Base-by-base conservation (phyloP, 1,140 invertebrate genomes). In the Rhagoletis pomonella region DNA sequence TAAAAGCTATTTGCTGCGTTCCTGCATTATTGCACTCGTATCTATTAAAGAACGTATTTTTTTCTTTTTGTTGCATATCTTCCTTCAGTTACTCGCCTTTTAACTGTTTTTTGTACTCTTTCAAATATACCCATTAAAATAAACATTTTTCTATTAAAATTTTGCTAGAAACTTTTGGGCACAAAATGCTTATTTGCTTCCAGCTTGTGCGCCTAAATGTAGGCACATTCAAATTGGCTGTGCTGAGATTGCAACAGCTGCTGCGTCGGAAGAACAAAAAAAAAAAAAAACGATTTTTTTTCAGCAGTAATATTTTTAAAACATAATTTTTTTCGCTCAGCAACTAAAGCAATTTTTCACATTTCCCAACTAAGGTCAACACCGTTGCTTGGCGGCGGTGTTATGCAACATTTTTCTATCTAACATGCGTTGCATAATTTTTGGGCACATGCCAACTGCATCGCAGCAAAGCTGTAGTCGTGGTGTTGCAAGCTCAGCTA, bases 161-260 rank as follows among this genome's bases (percentile, higher is more conserved):
- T 17, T 62, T 62, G 14, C 6, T 7, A 47, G 44, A 12, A 29
- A 73, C 42, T 47, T 73, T 73, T 44, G 69, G 69, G 14, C 69
- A 29, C 14, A 69, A 69, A 69, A 69, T 47, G n/a, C 29, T 29
- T 29, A 29, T 29, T 29, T 14, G 12, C 60, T 14, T 62, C 12
- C 12, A n/a, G n/a, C 73, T 19, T 81, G 19, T 55, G 47, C 73
- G 73, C 73, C 73, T 81, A 81, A 81, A 55, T 55, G 73, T 81
- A 81, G 73, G 73, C 73, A n/a, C 73, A 81, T 55, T 5, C 55
- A 81, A 81, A 81, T 81, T 81, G 73, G 4, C 73, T 19, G 29
- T 29, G 73, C 47, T 81, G 73, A 81, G 73, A 81, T 55, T 81
- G 73, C 73, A 50, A 55, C 73, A 81, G 73, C 73, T 81, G 73